Conservation (phyloP, 1,140 invertebrate genomes). For the Heterodera schachtii region DNA sequence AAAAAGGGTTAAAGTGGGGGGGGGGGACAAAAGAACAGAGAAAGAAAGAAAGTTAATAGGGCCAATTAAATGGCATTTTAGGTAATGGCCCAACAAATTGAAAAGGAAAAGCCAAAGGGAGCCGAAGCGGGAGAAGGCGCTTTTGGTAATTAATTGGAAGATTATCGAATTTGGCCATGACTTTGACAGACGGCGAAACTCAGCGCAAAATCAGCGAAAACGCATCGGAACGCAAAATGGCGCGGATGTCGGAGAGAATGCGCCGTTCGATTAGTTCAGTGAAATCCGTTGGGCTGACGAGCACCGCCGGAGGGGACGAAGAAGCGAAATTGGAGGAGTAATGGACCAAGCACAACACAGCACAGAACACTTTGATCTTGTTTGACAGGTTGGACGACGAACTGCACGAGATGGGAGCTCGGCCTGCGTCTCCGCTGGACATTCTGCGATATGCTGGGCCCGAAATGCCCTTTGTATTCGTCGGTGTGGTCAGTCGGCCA, state of each 20-base stretch:
- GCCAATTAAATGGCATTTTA: background rate
- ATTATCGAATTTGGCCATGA: background rate
- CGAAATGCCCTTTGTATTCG: constrained; percentile 39
- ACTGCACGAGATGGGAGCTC: constrained; percentile 51
- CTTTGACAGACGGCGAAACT: background rate
- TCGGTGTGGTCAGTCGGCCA: constrained; percentile 16
- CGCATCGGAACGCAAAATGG: constrained; percentile 11
- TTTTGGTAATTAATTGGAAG: background rate
- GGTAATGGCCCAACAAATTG: constrained; percentile 40
- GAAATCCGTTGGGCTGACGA: constrained; percentile 20
- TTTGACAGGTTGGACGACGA: constrained; percentile 42
- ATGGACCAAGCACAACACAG: constrained; percentile 67
- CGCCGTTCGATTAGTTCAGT: constrained; percentile 36
- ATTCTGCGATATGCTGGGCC: constrained; percentile 53
- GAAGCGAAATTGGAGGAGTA: constrained; percentile 41
- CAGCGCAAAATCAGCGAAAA: background rate
- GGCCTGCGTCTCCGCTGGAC: constrained; percentile 46
- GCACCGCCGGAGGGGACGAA: background rate
- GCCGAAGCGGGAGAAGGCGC: background rate
- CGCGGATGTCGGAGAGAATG: constrained; percentile 26
- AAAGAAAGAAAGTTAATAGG: too few species aligned
- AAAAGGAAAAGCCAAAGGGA: background rate
- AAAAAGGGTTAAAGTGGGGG: background rate
- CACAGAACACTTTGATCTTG: constrained; percentile 28
- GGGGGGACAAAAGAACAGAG: too few species aligned